Percentiles rank a stretch among this genome's conserved stretches.
Evolutionary conservation across 30 jellyfish, hydroid and myxozoan genomes (phyloP).

Genomic region (Sanderia malayensis): DNA sequence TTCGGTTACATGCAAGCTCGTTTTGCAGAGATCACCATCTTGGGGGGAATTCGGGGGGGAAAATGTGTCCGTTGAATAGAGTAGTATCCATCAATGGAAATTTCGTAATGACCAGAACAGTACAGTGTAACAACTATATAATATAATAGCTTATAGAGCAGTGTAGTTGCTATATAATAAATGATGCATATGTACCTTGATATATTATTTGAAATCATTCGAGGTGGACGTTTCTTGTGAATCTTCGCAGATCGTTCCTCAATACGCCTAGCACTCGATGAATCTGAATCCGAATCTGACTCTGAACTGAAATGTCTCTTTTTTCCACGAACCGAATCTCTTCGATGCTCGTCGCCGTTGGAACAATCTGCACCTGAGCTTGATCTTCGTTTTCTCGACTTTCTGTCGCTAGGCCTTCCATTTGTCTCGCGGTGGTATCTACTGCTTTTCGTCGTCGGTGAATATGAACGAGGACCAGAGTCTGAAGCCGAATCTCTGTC

Average conservation of each 20-base stretch:
- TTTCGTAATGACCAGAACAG: no score
- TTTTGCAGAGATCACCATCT: no score
- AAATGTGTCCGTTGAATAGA: no score
- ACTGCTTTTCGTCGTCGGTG: not conserved
- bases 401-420: not conserved
- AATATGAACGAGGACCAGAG: not conserved
- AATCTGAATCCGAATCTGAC: conserved; percentile 2
- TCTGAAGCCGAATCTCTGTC: not conserved
- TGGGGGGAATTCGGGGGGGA: no score
- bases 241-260: not conserved
- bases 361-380: not conserved
- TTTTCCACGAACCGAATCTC: no score
- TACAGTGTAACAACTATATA: no score
- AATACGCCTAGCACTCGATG: not conserved
- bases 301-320: no score
- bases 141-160: no score
- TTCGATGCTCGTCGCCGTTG: not conserved
- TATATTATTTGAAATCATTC: conserved; percentile 36
- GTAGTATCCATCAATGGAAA: no score
- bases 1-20: no score
- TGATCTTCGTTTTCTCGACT: not conserved
- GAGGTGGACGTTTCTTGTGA: conserved; percentile 36
- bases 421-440: not conserved
- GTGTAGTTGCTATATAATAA: no score
- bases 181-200: no score